phyloP scores from a whole-genome alignment of 2,888 invertebrate genomes.

The Malacosoma neustria region DNA sequence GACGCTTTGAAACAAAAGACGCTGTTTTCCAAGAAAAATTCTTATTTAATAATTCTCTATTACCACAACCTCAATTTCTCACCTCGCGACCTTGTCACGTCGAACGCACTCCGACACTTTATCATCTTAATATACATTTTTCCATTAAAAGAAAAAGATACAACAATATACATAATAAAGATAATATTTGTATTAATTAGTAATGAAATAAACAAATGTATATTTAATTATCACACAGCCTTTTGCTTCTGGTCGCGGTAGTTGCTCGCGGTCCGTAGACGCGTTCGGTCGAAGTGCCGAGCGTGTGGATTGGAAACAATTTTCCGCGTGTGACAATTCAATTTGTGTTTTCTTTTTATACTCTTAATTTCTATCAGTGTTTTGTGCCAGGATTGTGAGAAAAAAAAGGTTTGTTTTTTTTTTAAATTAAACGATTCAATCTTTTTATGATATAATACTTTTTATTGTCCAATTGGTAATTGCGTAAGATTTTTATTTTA shows the following conservation, averaged over 20 bases:
- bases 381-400: neutral
- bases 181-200: too few relatives aligned
- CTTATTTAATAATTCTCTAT: neutral
- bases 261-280: neutral
- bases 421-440: too few relatives aligned
- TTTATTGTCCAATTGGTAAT: too few relatives aligned
- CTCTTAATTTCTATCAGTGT: neutral
- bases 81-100: constrained; percentile 11
- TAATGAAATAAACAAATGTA: too few relatives aligned
- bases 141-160: too few relatives aligned
- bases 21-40: neutral
- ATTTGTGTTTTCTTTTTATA: neutral
- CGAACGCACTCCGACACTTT: constrained; percentile 6
- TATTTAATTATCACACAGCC: too few relatives aligned
- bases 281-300: neutral
- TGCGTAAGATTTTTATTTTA: too few relatives aligned
- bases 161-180: too few relatives aligned
- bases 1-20: neutral
- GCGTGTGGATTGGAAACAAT: neutral
- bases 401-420: neutral
- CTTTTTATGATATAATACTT: too few relatives aligned
- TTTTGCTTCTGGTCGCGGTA: too few relatives aligned
- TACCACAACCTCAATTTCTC: neutral
- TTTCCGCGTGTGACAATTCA: neutral
- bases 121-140: too few relatives aligned